Evolutionary conservation across 2,797 vertebrate genomes (phyloP).

Genomic region (Enteromius argenteus): DNA sequence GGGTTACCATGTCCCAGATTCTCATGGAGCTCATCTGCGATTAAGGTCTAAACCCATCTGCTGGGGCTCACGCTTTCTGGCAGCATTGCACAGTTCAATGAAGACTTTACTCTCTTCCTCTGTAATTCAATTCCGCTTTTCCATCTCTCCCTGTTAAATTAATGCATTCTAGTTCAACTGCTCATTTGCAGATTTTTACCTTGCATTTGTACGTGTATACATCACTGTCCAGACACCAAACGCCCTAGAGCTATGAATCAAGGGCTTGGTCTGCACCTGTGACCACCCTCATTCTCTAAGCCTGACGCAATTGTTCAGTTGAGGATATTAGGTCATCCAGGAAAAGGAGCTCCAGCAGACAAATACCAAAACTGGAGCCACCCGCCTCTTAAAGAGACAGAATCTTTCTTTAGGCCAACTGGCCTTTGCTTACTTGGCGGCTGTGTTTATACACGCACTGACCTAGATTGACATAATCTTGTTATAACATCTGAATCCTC

Average conservation of each 20-base stretch:
- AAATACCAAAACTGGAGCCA: conserved; percentile 77
- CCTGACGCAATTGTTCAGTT: conserved; percentile 87
- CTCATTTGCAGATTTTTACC: conserved; percentile 36
- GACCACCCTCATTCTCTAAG: conserved; percentile 84
- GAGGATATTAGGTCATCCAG: conserved; percentile 90
- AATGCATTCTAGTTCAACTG: conserved; percentile 62
- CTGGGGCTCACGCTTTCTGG: conserved; percentile 73
- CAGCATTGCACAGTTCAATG: conserved; percentile 60
- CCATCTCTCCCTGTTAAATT: conserved; percentile 68
- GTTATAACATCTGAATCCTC: conserved; percentile 26
- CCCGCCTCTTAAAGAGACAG: conserved; percentile 82
- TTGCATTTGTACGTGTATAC: conserved; percentile 14
- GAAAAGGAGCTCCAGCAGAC: conserved; percentile 78
- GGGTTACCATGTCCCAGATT: conserved; percentile 70
- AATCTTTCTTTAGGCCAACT: conserved; percentile 65
- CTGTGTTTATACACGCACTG: conserved; percentile 19
- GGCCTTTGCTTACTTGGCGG: conserved; percentile 14
- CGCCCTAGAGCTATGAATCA: conserved; percentile 56
- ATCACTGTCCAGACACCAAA: conserved; percentile 68
- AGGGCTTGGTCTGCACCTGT: conserved; percentile 84
- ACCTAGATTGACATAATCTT: conserved; percentile 38
- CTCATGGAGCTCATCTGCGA: conserved; percentile 73
- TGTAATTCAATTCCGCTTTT: not conserved
- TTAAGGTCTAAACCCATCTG: conserved; percentile 78
- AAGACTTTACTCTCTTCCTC: conserved; percentile 41